Evolutionary conservation across 64 coral and sea anemone species (phyloP).

Genomic region (Catalaphyllia jardinei): DNA sequence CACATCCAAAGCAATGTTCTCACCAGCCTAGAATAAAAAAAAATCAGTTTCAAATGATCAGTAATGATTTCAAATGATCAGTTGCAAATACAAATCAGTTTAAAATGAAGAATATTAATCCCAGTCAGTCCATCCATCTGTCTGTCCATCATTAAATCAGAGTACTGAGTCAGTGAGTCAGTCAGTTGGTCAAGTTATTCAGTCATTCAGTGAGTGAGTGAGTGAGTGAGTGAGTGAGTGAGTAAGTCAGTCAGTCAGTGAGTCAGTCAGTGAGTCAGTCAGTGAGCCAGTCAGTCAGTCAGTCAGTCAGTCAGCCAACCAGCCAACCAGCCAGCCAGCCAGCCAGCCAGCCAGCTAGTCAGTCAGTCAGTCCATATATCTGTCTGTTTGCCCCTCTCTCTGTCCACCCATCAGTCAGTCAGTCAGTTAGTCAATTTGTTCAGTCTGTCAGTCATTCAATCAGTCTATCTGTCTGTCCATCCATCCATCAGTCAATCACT

Average conservation of each 20-base stretch:
- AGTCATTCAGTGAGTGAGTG: neutral
- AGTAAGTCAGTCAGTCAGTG: too few species aligned
- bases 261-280: neutral
- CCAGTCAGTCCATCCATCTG: too few species aligned
- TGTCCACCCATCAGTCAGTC: neutral
- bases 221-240: too few species aligned
- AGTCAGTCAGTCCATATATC: neutral
- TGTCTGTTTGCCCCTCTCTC: too few species aligned
- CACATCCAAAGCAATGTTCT: constrained; percentile 37
- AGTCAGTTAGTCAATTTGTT: neutral
- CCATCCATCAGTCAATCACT: neutral
- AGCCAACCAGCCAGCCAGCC: neutral
- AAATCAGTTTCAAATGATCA: too few species aligned
- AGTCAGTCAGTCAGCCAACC: neutral
- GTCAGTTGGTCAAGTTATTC: neutral
- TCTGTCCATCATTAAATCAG: neutral
- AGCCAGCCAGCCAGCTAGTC: neutral
- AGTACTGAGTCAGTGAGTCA: neutral
- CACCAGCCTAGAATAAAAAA: constrained; percentile 52
- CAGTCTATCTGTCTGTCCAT: too few species aligned
- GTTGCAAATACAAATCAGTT: too few species aligned
- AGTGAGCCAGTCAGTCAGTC: neutral
- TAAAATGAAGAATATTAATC: too few species aligned
- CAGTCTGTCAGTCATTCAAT: neutral
- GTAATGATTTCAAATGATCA: too few species aligned